Conservation (phyloP, 2,797 vertebrate species). For the Sternotherus odoratus region DNA sequence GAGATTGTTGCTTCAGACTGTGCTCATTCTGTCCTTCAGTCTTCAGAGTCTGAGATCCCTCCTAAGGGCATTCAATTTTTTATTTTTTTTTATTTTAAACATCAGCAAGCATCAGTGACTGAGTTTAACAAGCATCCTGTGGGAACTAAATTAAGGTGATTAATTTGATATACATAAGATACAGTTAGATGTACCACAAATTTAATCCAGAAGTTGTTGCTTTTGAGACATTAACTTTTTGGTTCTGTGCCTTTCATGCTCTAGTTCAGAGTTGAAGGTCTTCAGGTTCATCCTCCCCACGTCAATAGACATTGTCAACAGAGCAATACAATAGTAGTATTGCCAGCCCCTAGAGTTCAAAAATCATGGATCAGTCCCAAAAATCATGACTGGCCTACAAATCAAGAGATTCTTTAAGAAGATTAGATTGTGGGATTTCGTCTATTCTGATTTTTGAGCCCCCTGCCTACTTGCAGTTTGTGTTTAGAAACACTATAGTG, state of each 20-base stretch:
- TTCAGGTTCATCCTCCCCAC: background rate
- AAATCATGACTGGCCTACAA: background rate
- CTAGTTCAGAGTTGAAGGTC: background rate
- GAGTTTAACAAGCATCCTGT: slow-evolving; percentile 4
- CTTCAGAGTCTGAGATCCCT: slow-evolving; percentile 17
- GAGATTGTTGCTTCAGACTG: too few relatives aligned
- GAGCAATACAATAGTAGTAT: background rate
- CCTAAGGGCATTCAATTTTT: background rate
- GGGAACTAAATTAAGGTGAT: background rate
- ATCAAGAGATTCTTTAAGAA: too few relatives aligned
- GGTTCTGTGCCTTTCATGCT: background rate
- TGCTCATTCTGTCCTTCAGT: too few relatives aligned
- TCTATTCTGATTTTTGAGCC: too few relatives aligned
- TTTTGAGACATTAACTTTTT: background rate
- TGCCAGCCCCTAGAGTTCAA: background rate
- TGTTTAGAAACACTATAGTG: too few relatives aligned
- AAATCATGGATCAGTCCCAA: background rate
- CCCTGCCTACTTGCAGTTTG: too few relatives aligned
- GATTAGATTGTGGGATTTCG: too few relatives aligned
- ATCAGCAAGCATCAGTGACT: background rate
- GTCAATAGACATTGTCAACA: background rate
- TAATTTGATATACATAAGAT: background rate
- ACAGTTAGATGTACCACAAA: background rate
- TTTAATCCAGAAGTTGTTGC: background rate
- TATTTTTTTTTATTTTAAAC: too few relatives aligned